These are phyloP conservation scores for Taurulus bubalis DNA, from an alignment of 2,113 vertebrate genomes.

Conservation along the genomic window DNA sequence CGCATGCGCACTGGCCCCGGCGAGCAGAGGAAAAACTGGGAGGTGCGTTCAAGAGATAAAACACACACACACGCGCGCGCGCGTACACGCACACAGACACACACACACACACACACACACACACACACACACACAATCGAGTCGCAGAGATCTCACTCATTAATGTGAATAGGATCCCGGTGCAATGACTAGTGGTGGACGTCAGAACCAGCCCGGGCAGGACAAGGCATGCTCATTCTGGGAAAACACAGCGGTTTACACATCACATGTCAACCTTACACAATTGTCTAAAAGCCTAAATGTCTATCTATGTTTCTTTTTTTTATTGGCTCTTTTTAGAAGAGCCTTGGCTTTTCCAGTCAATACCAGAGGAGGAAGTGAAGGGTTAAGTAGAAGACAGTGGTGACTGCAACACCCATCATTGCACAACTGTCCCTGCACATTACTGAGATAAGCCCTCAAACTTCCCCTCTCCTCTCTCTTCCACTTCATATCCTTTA, in stretches of 20 bases:
- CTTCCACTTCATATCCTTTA: conserved; percentile 66
- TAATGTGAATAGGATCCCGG: conserved; percentile 27
- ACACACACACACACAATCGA: conserved; percentile 30
- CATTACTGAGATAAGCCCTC: conserved; percentile 75
- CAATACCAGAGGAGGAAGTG: conserved; percentile 15
- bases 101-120: too few relatives aligned
- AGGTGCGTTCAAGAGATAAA: conserved; percentile 71
- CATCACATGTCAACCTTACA: background rate
- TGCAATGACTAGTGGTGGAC: conserved; percentile 16
- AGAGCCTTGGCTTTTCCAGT: background rate
- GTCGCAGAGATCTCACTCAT: conserved; percentile 34
- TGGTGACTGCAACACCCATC: conserved; percentile 62
- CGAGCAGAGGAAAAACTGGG: conserved; percentile 31
- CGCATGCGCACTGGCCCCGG: conserved; percentile 79
- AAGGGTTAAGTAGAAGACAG: conserved; percentile 69
- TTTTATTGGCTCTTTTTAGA: background rate
- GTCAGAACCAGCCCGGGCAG: conserved; percentile 2
- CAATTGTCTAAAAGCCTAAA: background rate
- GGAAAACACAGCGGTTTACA: background rate
- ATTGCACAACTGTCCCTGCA: conserved; percentile 73
- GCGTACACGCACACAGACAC: conserved; percentile 8
- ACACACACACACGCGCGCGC: too few relatives aligned
- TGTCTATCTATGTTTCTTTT: background rate
- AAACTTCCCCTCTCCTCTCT: conserved; percentile 58
- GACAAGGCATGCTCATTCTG: background rate